Evolutionary conservation across 1,140 invertebrate species (phyloP), one percentile per base, ranked within the genome.

Genomic region (Cyphomyrmex costatus): DNA sequence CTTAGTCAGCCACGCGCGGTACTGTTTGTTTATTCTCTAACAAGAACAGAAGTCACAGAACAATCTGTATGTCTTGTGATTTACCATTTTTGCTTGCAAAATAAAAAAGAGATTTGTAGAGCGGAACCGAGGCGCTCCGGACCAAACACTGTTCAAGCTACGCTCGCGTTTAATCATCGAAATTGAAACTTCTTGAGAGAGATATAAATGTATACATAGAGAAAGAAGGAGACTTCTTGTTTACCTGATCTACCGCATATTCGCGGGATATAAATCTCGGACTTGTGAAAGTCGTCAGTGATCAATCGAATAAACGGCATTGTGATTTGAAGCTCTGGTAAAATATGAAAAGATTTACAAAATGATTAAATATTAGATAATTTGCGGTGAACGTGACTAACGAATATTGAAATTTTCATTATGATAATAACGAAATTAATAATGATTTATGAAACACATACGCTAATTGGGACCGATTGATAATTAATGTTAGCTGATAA

Each of bases 181-280:
- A 83, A 83, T 83, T 83, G 79, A 83, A 83, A 83, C 68, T 83
- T 83, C 79, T 83, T 74, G 36, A 74, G 36, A 73, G 6, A 83
- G 1, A 74, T 10, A 60, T 12, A 16, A 16, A n/a, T 66, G 6
- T 78, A 49, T 63, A 33, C n/a, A 78, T 24, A 68, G 10, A 46
- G 4, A 30, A 14, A 60, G 3, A 21, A n/a, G n/a, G 36, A 24
- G n/a, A 70, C 2, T 73, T 71, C 24, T 60, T 12, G 7, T 33
- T 8, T 60, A 68, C 14, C 49, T 68, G 30, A 71, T 6, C 19
- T 73, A 27, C 21, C 19, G 16, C 68, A 74, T 53, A n/a, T 24
- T 82, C 12, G 30, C 3, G 24, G 42, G 19, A n/a, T 42, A 82
- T 71, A 73, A 61, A 83, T 83, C 46, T 21, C 36, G 19, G 70